Percentiles rank a stretch among this genome's conserved stretches.
Conservation (phyloP, 30 jellyfish, hydroid and myxozoan genomes). For the Pseudorhiza aurosa region DNA sequence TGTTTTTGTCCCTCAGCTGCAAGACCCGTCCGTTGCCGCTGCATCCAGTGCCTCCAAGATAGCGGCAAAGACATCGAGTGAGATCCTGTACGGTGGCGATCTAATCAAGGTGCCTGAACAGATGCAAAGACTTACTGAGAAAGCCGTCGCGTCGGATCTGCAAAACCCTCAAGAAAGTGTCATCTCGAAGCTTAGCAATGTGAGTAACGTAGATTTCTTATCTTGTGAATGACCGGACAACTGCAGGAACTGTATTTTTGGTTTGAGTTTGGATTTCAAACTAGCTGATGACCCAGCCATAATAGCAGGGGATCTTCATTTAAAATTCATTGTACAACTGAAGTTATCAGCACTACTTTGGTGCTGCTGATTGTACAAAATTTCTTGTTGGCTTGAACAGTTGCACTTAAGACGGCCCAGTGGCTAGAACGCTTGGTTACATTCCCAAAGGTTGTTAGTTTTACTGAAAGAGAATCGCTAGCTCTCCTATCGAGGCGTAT, state of each 20-base stretch:
- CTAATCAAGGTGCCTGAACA: conserved; percentile 46
- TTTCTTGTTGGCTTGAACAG: too few relatives aligned
- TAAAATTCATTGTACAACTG: too few relatives aligned
- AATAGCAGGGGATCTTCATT: neutral
- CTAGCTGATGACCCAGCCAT: neutral
- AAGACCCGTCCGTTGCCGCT: conserved; percentile 24
- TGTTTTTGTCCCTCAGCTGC: neutral
- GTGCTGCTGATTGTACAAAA: too few relatives aligned
- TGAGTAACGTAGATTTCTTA: neutral
- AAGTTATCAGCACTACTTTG: too few relatives aligned
- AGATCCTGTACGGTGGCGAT: conserved; percentile 56
- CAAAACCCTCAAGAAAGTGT: conserved; percentile 12
- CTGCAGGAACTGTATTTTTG: neutral
- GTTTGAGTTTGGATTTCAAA: neutral
- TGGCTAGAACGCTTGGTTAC: too few relatives aligned
- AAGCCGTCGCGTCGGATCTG: conserved; percentile 40
- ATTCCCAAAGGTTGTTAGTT: too few relatives aligned
- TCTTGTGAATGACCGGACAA: neutral
- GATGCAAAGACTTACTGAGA: conserved; percentile 21
- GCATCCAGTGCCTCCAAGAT: conserved; percentile 10
- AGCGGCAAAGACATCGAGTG: conserved; percentile 23
- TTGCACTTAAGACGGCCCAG: too few relatives aligned
- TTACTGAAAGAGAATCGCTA: too few relatives aligned
- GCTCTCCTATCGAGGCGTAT: too few relatives aligned
- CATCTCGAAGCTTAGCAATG: conserved; percentile 5